Base-by-base conservation (phyloP, 2,113 vertebrate species). In the Rallus limicola region DNA sequence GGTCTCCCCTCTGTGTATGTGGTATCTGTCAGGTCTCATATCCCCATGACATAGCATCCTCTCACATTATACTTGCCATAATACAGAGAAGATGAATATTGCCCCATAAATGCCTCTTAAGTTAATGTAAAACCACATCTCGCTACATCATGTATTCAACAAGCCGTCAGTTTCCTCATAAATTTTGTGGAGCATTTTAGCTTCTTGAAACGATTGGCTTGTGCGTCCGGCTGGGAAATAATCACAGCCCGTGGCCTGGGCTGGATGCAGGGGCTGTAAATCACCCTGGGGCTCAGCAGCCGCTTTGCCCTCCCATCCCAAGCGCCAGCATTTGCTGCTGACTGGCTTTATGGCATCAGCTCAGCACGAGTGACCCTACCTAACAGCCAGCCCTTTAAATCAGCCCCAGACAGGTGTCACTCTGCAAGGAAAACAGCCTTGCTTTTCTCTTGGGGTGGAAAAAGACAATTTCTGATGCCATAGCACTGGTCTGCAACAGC, bases 61-160 rank as follows among this genome's bases (percentile, higher is more conserved):
- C 96, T 97, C 88, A n/a, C 68, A 93, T 96, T 96, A 76, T 75
- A 90, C 94, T 97, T 93, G 89, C 93, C 95, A 97, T 97, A 95
- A 55, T 72, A 94, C 86, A 91, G 94, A 70, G 87, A 96, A 95
- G 96, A 96, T 96, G 97, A 97, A 97, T 97, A 97, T 94, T 97
- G 92, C 95, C 97, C 97, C 87, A 97, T 97, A 97, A 97, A 97
- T 96, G 97, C 97, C 97, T 97, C 97, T 97, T 97, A 97, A 97
- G 96, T 97, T 97, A 97, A 97, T 97, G 97, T 97, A 96, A 96
- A 96, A 91, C 96, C 95, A 93, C 96, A 95, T 97, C 95, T 96
- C 1, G 75, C 96, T 97, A 95, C 97, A 97, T 97, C 96, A 93
- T 97, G 97, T 90, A 97, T 97, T 96, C 97, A 97, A 97, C 95